These are phyloP conservation scores for Ophiodon elongatus DNA, from an alignment of 2,113 vertebrate species.

Conservation along the genomic window DNA sequence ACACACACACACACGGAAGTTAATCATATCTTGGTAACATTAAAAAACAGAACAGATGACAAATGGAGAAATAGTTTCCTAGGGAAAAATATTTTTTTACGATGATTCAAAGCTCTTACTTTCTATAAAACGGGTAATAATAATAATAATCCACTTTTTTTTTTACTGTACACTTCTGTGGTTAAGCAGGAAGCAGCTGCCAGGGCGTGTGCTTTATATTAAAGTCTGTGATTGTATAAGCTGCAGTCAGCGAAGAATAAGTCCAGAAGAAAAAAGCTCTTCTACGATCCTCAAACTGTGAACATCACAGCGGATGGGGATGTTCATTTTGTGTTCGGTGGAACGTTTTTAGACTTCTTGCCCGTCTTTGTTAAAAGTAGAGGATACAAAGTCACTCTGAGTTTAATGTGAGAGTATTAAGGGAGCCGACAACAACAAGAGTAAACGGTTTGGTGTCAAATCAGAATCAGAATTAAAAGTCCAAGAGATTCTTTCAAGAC, in stretches of 20 bases:
- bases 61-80: not conserved
- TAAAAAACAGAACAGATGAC: not conserved
- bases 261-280: conserved; percentile 15
- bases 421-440: not conserved
- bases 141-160: conserved; percentile 27
- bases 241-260: conserved; percentile 9
- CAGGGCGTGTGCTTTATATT: conserved; percentile 4
- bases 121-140: not conserved
- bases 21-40: not conserved
- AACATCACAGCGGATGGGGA: not conserved
- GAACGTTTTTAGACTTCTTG: not conserved
- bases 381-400: not conserved
- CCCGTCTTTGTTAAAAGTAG: not conserved
- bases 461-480: too few relatives aligned
- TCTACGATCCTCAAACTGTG: conserved; percentile 26
- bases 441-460: not conserved
- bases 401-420: not conserved
- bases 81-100: not conserved
- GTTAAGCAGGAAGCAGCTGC: conserved; percentile 27
- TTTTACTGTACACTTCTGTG: not conserved
- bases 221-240: not conserved
- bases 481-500: too few relatives aligned
- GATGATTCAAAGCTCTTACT: conserved; percentile 5
- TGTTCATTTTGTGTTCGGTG: not conserved
- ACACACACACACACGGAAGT: not conserved